These are phyloP conservation scores for Trichopria drosophilae DNA, from an alignment of 2,888 invertebrate genomes.

Conservation along the genomic window DNA sequence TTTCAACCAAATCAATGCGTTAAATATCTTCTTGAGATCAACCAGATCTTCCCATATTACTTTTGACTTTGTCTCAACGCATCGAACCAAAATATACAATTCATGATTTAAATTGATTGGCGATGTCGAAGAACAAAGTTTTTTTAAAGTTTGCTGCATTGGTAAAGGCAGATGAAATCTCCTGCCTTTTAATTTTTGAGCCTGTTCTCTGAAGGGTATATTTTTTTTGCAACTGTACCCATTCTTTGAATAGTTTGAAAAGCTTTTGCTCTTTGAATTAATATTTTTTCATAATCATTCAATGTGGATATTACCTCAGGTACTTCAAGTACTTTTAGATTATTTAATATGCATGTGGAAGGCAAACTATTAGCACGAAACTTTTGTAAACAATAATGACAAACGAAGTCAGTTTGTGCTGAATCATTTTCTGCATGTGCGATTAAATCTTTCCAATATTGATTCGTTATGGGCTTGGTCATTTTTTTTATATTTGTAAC, in stretches of 20 bases:
- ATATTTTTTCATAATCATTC: conserved; percentile 41
- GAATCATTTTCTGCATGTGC: conserved; percentile 12
- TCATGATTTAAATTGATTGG: conserved; percentile 43
- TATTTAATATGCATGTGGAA: conserved; percentile 40
- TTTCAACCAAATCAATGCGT: too few relatives aligned
- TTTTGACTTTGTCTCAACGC: too few relatives aligned
- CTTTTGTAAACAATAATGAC: conserved; percentile 28
- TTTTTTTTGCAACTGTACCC: conserved; percentile 46
- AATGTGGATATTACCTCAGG: conserved; percentile 31
- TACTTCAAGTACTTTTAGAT: conserved; percentile 26
- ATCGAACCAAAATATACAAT: too few relatives aligned
- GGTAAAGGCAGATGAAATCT: conserved; percentile 49
- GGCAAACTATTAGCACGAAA: conserved; percentile 37
- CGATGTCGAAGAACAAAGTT: conserved; percentile 41
- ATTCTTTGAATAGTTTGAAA: conserved; percentile 47
- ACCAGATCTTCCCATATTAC: too few relatives aligned
- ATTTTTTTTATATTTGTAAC: too few relatives aligned
- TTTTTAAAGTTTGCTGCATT: conserved; percentile 46
- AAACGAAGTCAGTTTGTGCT: conserved; percentile 11
- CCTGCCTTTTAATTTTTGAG: conserved; percentile 38
- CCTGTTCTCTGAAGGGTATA: conserved; percentile 37
- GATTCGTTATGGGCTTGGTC: neutral
- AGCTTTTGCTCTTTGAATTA: conserved; percentile 47
- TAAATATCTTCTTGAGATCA: too few relatives aligned
- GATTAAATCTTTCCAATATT: conserved; percentile 15